A percentile compares a stretch with the other conserved stretches of the same genome.
These are phyloP conservation scores for Kryptolebias ocellatus DNA, from an alignment of 2,797 vertebrate genomes.

Conservation along the genomic window DNA sequence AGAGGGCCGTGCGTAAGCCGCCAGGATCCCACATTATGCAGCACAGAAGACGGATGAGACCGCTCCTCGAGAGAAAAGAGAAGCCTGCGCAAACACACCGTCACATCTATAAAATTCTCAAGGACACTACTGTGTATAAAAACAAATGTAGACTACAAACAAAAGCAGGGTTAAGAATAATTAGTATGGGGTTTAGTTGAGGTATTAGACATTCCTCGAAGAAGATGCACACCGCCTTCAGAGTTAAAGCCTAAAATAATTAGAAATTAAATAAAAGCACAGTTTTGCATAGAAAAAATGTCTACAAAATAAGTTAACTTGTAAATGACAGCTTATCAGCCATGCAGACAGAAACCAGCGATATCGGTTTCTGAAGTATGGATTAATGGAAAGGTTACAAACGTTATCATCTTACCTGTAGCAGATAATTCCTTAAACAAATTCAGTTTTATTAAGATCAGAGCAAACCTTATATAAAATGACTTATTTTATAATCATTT, in stretches of 20 bases:
- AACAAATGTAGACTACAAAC: constrained; percentile 15
- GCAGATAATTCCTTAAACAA: too few relatives aligned
- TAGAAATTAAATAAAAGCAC: too few relatives aligned
- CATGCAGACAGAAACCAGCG: constrained; percentile 29
- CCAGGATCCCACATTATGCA: constrained; percentile 80
- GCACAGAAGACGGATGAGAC: constrained; percentile 79
- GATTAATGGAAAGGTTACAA: too few relatives aligned
- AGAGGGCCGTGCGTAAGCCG: constrained; percentile 72
- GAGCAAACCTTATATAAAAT: too few relatives aligned
- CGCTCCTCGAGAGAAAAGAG: constrained; percentile 54
- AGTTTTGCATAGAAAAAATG: constrained; percentile 38
- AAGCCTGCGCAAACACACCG: constrained; percentile 47
- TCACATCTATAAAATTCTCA: constrained; percentile 45
- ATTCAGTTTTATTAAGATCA: too few relatives aligned
- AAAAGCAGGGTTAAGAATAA: background rate
- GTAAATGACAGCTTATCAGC: constrained; percentile 52
- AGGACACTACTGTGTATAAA: constrained; percentile 47
- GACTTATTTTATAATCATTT: too few relatives aligned
- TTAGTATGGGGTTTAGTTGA: constrained; percentile 13
- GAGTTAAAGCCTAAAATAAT: too few relatives aligned
- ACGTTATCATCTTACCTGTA: too few relatives aligned
- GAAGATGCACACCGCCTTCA: background rate
- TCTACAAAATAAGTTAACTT: constrained; percentile 52
- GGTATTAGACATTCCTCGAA: constrained; percentile 22
- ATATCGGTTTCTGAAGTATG: background rate